Percentiles rank a stretch among this genome's conserved stretches.
phyloP scores from a whole-genome alignment of 2,797 vertebrate genomes.

The Orientallactaga sibirica region DNA sequence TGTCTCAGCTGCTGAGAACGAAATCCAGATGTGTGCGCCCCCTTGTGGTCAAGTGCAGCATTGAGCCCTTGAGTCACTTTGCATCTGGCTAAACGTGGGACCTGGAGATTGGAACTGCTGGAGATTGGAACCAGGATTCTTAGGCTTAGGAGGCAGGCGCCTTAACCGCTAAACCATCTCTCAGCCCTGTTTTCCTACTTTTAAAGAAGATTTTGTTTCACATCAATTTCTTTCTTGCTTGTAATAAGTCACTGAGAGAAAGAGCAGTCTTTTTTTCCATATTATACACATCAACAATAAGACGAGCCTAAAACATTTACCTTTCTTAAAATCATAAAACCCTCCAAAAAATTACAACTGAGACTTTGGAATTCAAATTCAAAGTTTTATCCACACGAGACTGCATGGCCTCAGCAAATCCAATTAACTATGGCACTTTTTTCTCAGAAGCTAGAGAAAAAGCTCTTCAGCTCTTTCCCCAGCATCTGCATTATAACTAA shows the following conservation, averaged over 20 bases:
- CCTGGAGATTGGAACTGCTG: no score
- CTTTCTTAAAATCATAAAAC: slow-evolving; percentile 27
- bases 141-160: no score
- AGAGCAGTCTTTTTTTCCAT: slow-evolving; percentile 1
- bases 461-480: slow-evolving; percentile 31
- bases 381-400: background rate
- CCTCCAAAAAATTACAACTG: background rate
- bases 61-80: no score
- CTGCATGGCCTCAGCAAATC: background rate
- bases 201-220: background rate
- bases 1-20: no score
- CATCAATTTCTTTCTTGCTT: slow-evolving; percentile 26
- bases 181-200: background rate
- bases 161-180: no score
- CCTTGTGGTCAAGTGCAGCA: no score
- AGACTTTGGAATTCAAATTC: slow-evolving; percentile 34
- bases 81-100: no score
- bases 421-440: background rate
- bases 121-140: no score
- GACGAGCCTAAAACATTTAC: slow-evolving; percentile 1
- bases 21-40: no score
- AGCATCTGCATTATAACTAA: slow-evolving; percentile 17
- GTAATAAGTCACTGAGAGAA: slow-evolving; percentile 15
- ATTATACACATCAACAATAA: slow-evolving; percentile 48
- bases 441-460: slow-evolving; percentile 48